These are phyloP conservation scores for Enchytraeus crypticus DNA, from an alignment of 2,888 invertebrate species.

Conservation along the genomic window DNA sequence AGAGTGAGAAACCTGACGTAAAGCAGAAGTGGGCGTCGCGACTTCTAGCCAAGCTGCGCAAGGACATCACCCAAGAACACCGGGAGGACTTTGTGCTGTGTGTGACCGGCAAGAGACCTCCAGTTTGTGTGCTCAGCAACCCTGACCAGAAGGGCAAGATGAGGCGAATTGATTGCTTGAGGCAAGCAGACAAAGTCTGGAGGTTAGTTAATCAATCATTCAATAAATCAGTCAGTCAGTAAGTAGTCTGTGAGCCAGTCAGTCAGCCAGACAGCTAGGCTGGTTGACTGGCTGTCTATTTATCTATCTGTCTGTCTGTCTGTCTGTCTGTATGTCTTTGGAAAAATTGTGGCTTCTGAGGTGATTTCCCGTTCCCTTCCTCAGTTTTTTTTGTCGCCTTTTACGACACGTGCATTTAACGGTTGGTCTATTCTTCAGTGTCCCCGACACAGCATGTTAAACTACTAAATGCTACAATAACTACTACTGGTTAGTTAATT, in stretches of 20 bases:
- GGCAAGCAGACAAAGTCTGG: slow-evolving; percentile 98
- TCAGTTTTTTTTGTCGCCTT: no score
- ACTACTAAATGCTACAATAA: no score
- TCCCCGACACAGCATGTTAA: no score
- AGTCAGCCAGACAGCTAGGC: background rate
- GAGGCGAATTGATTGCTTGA: slow-evolving; percentile 94
- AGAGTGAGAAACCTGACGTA: slow-evolving; percentile 98
- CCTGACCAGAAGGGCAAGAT: slow-evolving; percentile 99
- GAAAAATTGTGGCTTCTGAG: no score
- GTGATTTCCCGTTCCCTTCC: no score
- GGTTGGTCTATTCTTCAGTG: no score
- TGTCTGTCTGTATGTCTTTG: no score
- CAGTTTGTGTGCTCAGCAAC: slow-evolving; percentile 94
- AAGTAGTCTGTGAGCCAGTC: background rate
- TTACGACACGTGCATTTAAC: no score
- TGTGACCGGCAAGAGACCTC: slow-evolving; percentile 78
- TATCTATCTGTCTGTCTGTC: background rate
- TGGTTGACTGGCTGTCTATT: background rate
- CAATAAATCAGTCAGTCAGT: background rate
- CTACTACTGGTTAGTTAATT: no score
- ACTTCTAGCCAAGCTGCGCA: slow-evolving; percentile 87
- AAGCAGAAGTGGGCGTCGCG: slow-evolving; percentile 99
- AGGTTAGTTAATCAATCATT: background rate
- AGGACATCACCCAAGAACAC: slow-evolving; percentile 97
- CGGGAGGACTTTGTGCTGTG: slow-evolving; percentile 90